Evolutionary conservation across 1,140 invertebrate genomes (phyloP).

Genomic region (Hyposmocoma kahamanoa): DNA sequence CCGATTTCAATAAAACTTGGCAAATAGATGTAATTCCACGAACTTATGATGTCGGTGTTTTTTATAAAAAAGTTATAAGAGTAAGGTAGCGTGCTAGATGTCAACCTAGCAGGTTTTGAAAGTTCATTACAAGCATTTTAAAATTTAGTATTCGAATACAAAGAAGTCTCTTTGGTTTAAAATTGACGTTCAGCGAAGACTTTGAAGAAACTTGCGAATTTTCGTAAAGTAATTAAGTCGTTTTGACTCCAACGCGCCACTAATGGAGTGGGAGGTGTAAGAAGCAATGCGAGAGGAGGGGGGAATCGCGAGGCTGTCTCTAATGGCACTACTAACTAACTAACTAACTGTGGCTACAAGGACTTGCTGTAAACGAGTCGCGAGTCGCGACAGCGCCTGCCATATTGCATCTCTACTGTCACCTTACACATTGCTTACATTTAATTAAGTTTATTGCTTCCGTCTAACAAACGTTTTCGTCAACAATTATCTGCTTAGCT

Average conservation of each 20-base stretch:
- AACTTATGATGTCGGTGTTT: too few species aligned
- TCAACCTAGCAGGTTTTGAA: too few species aligned
- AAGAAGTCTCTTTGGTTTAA: too few species aligned
- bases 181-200: neutral
- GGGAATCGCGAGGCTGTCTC: conserved; percentile 28
- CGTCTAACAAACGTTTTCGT: too few species aligned
- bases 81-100: too few species aligned
- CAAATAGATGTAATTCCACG: too few species aligned
- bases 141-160: too few species aligned
- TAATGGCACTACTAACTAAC: conserved; percentile 51
- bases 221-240: conserved; percentile 38
- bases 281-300: too few species aligned
- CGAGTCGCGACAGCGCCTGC: conserved; percentile 12
- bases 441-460: conserved; percentile 35
- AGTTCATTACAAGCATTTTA: too few species aligned
- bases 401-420: conserved; percentile 24
- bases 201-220: neutral
- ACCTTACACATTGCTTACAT: conserved; percentile 32
- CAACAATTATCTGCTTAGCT: too few species aligned
- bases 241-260: conserved; percentile 46
- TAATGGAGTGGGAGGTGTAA: conserved; percentile 39
- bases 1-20: too few species aligned
- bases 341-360: conserved; percentile 55
- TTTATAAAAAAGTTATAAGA: too few species aligned
- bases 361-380: conserved; percentile 31